Evolutionary conservation across 2,113 vertebrate species (phyloP), one percentile per base, ranked within the genome.

Genomic region (Meles meles): DNA sequence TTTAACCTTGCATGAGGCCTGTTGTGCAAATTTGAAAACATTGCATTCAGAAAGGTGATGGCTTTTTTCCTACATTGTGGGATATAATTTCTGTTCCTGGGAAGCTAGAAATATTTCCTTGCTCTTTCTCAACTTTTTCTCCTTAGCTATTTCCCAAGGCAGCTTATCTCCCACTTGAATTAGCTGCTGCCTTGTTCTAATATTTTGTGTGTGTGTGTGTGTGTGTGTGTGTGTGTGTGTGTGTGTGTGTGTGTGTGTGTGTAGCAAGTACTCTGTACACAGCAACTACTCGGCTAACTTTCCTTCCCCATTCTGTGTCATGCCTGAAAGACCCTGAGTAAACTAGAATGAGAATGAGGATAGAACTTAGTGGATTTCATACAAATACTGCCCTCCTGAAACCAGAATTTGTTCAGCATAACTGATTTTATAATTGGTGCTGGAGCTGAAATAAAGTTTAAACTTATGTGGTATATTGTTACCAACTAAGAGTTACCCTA

Each of bases 1-100:
- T 79, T 92, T 94, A 97, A 93, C 88, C 89, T 90, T 97, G 94
- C 95, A 97, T 97, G 96, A 96, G 69, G n/a, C 83, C 90, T 96
- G 90, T 93, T 89, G 57, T 95, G 88, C 79, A 97, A 23, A 94
- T 76, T 47, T 31, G 72, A 90, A 94, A 94, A 94, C 83, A 47
- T 95, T 97, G 76, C 94, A 63, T 98, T 97, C 29, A 88, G 65
- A 95, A 96, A 88, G 67, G 44, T 89, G 90, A 95, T 89, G 90
- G 52, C 44, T 91, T 94, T 67, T 90, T 59, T 55, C 63, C 67
- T 96, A 39, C 31, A 67, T 93, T 90, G 61, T 93, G 84, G 37
- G 17, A 25, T 91, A 2, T 79, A 92, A 88, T 94, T 96, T 80
- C 49, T 90, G 0, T 80, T 72, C 39, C 31, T 86, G 15, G 80